Evolutionary conservation across 2,113 vertebrate genomes (phyloP).

Genomic region (Hippolais icterina): DNA sequence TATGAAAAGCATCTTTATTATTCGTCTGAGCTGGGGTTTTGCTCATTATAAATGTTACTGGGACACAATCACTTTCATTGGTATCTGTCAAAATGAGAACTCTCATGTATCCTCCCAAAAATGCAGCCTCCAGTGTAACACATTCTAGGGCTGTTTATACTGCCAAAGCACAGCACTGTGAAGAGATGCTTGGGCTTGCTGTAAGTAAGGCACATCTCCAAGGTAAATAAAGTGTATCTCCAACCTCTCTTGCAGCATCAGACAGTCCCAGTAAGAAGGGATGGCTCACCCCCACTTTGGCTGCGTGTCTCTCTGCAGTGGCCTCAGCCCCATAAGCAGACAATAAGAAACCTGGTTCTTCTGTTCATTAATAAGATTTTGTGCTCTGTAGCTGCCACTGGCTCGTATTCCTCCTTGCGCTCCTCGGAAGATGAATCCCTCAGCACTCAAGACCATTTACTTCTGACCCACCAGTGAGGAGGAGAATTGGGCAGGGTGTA

Average conservation of each 20-base stretch:
- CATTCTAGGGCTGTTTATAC: not conserved
- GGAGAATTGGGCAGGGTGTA: not conserved
- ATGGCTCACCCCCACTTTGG: not conserved
- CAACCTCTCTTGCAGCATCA: not conserved
- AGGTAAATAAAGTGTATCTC: not conserved
- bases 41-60: not conserved
- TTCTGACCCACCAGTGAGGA: not conserved
- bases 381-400: not conserved
- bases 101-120: not conserved
- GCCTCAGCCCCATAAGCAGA: not conserved
- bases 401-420: not conserved
- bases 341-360: not conserved
- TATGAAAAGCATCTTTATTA: not conserved
- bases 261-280: not conserved
- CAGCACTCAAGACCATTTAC: not conserved
- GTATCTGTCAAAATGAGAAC: not conserved
- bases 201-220: not conserved
- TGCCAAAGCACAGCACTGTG: not conserved
- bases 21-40: not conserved
- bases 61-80: not conserved
- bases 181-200: not conserved
- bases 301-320: fast-evolving
- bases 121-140: not conserved
- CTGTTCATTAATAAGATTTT: not conserved
- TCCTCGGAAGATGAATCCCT: not conserved